Conservation (phyloP, 2,113 vertebrate species). For the Melanerpes aurifrons region DNA sequence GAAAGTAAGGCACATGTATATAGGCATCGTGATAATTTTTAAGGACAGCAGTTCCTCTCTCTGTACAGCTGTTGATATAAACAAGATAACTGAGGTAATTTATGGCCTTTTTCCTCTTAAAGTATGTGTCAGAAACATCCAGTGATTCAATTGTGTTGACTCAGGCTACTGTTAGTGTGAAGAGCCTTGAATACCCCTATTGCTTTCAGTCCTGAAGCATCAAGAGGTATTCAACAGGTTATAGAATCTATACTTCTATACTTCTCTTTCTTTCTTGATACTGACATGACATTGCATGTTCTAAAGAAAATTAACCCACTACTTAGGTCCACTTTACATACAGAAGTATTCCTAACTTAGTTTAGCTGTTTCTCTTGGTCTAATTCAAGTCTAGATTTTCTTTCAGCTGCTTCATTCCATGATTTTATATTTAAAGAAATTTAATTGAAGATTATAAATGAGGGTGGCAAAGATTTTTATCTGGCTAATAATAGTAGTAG, state of each 20-base stretch:
- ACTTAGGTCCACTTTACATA: neutral
- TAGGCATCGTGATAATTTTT: neutral
- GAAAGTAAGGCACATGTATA: neutral
- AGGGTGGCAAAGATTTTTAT: neutral
- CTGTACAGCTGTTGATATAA: neutral
- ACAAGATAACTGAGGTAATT: neutral
- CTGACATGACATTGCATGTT: neutral
- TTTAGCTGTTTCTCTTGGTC: neutral
- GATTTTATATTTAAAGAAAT: constrained; percentile 2
- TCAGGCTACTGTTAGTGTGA: neutral
- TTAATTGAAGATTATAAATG: neutral
- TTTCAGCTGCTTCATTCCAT: neutral
- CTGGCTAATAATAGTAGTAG: neutral
- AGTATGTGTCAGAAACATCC: neutral
- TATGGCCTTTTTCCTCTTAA: neutral
- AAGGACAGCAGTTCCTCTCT: neutral
- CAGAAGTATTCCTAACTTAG: neutral
- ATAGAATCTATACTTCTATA: neutral
- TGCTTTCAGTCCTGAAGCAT: neutral
- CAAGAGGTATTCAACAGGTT: neutral
- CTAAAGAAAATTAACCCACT: neutral
- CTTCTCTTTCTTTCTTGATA: neutral
- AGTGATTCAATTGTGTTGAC: neutral
- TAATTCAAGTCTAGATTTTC: neutral
- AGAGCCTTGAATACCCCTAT: neutral